Conservation (phyloP, 2,888 invertebrate genomes). For the Cerceris rybyensis region DNA sequence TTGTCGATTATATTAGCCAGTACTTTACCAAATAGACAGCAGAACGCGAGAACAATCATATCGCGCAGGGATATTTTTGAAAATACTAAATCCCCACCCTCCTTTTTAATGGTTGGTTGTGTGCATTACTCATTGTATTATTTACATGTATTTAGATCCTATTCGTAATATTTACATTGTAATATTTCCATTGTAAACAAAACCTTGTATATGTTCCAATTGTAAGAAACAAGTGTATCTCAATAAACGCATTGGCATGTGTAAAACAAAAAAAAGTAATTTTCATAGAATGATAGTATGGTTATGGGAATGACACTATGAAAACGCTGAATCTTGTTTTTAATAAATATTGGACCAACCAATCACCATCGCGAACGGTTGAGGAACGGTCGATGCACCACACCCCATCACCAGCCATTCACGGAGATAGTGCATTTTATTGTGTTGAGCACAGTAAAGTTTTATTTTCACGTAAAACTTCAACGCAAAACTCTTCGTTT, state of each 20-base stretch:
- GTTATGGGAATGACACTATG: background rate
- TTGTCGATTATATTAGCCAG: no score
- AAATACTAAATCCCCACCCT: background rate
- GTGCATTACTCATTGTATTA: background rate
- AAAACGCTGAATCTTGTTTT: background rate
- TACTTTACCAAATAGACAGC: background rate
- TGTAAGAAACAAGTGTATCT: conserved; percentile 38
- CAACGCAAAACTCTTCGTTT: no score
- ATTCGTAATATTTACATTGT: conserved; percentile 10
- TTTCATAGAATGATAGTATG: background rate
- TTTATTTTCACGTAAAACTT: no score
- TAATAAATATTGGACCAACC: background rate
- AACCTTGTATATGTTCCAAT: conserved; percentile 35
- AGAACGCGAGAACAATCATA: background rate
- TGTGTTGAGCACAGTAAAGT: no score
- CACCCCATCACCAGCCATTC: background rate
- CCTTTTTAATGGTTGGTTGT: background rate
- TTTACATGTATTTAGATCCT: background rate
- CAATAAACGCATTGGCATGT: conserved; percentile 36
- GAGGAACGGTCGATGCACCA: background rate
- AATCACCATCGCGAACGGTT: background rate
- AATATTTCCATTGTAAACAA: conserved; percentile 15
- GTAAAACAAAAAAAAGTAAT: background rate
- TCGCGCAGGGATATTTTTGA: background rate
- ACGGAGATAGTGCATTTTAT: no score